These are phyloP conservation scores for Ahaetulla prasina DNA, from an alignment of 2,113 vertebrate species.

Conservation along the genomic window DNA sequence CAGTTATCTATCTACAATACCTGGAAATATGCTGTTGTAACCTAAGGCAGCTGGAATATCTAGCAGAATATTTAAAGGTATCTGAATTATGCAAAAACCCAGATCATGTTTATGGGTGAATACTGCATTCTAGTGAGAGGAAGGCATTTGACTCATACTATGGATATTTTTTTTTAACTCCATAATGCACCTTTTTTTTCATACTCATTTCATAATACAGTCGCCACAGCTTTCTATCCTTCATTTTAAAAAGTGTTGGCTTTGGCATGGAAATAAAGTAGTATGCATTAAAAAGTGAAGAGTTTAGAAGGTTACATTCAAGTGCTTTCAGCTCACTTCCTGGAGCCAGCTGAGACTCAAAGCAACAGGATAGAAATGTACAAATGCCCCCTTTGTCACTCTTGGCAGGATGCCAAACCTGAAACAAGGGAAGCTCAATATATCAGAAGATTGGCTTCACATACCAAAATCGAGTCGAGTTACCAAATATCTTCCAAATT, in stretches of 20 bases:
- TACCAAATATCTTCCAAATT: neutral
- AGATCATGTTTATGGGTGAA: neutral
- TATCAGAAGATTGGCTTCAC: neutral
- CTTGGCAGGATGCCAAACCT: neutral
- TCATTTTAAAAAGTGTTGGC: neutral
- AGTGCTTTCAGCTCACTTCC: neutral
- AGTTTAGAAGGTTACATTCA: neutral
- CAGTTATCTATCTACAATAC: neutral
- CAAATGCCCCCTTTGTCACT: neutral
- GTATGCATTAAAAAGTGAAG: neutral
- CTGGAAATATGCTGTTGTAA: neutral
- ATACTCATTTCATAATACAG: neutral
- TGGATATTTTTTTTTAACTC: neutral
- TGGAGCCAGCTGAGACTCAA: neutral
- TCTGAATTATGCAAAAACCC: neutral
- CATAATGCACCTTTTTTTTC: neutral
- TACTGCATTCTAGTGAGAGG: neutral
- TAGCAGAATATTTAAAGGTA: neutral
- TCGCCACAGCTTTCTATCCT: neutral
- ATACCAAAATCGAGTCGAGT: neutral
- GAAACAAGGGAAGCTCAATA: constrained; percentile 5
- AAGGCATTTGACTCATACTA: too few relatives aligned
- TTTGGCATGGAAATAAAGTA: neutral
- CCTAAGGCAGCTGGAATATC: neutral
- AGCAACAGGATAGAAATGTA: neutral